Base-by-base conservation (phyloP, 2,113 vertebrate species). In the Ramphastos sulfuratus region DNA sequence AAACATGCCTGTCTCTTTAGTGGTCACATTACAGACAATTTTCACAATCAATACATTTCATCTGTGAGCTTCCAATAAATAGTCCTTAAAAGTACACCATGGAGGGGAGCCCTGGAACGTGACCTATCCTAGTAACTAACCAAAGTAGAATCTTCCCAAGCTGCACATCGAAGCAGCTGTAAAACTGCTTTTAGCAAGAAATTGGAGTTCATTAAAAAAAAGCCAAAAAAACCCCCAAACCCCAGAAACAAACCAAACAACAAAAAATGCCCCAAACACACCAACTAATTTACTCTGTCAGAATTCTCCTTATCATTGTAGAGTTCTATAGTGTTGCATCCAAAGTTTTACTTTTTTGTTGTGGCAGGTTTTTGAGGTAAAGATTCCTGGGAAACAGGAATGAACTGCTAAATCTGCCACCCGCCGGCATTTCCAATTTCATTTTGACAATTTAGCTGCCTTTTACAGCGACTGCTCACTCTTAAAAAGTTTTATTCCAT, bases 71-170 rank as follows among this genome's bases (percentile, higher is more conserved):
- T 94, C 27, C 61, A 77, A 87, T 74, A 85, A 91, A 77, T 2
- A 7, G 23, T 33, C 33, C 54, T 74, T 80, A 60, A 58, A 79
- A 78, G 59, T 12, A 13, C 10, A 44, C 44, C 83, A 76, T 70
- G 88, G 50, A 82, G 52, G 63, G 54, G 82, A 79, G 74, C 60
- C 76, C 77, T 93, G 81, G 89, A 74, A 86, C 54, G 58, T 92
- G 89, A 86, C 84, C 86, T 90, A 9, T 78, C 54, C 73, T 78
- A 28, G 66, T 78, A 60, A 84, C 73, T 35, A 56, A 82, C 9
- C 70, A 87, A 80, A 81, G 54, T 81, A 86, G 83, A 90, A 58
- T 85, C 81, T 87, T 81, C 50, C 66, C 74, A 83, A 95, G 88
- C 88, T 94, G 58, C 83, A 89, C 81, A 85, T 86, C 80, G 82